Evolutionary conservation across 2,113 vertebrate genomes (phyloP), one percentile per base, ranked within the genome.

Genomic region (Gopherus flavomarginatus): DNA sequence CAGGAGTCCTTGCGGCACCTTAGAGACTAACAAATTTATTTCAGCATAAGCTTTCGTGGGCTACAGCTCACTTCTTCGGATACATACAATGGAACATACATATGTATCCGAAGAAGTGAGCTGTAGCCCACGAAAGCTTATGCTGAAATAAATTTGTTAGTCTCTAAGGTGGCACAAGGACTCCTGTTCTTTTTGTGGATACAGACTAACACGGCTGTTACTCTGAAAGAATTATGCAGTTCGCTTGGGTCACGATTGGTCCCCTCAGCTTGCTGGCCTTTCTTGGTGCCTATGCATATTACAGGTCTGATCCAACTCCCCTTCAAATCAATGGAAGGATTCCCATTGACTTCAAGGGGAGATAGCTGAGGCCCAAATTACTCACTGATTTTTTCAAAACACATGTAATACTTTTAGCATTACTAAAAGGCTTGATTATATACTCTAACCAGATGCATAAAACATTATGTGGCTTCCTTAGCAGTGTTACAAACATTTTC

Each of bases 401-500:
- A 79, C 9, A 75, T 6, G 26, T n/a, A 92, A 31, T 91, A 86
- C n/a, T 53, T 95, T 90, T 82, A 88, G 79, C 97, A 96, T 94
- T 91, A 87, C 35, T 78, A 22, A 17, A 44, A 50, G 35, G 86
- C 57, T 27, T 10, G 27, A 96, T 75, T 54, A 44, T 65, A 57
- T 22, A 80, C 56, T 90, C 22, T 90, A 44, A 88, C 5, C 72
- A 95, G 42, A 86, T 87, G 81, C 90, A 94, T 92, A 83, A 87
- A 87, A 78, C 1, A 44, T 24, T 83, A 2, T 3, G 54, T 52
- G 1, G 53, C 65, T 96, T 95, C 90, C 94, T 88, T 42, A 90
- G 72, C 57, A 94, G 87, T 53, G 65, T 38, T 94, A 85, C 79
- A 93, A 96, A 96, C 77, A 85, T 94, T 97, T 94, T 95, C 95